These are phyloP conservation scores for Contarinia nasturtii DNA, from an alignment of 1,140 invertebrate species.

Conservation along the genomic window DNA sequence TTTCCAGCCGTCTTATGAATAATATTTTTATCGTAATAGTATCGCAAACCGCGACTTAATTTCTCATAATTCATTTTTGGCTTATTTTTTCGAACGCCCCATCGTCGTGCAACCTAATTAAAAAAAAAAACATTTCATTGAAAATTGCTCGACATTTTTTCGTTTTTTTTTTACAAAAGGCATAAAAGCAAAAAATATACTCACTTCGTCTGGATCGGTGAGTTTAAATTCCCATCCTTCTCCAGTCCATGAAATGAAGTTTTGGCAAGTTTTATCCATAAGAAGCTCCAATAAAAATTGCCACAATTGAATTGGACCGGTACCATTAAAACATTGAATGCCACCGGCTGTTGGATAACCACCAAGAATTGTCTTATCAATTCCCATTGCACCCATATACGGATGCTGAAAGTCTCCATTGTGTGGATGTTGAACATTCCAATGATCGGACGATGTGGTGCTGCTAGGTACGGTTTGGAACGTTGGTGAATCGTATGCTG, in stretches of 20 bases:
- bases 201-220: slow-evolving; percentile 87
- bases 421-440: slow-evolving; percentile 24
- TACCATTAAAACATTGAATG: slow-evolving; percentile 36
- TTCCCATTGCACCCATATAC: slow-evolving; percentile 17
- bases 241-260: slow-evolving; percentile 95
- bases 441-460: slow-evolving; percentile 27
- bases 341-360: slow-evolving; percentile 17
- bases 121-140: slow-evolving; percentile 1
- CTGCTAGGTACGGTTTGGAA: slow-evolving; percentile 69
- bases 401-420: slow-evolving; percentile 24
- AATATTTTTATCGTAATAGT: slow-evolving; percentile 98
- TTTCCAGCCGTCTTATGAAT: slow-evolving; percentile 97
- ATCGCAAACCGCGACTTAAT: slow-evolving; percentile 82
- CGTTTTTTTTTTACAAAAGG: neutral
- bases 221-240: slow-evolving; percentile 98
- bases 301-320: slow-evolving; percentile 90
- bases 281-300: slow-evolving; percentile 91
- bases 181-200: neutral
- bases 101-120: slow-evolving; percentile 66
- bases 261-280: slow-evolving; percentile 89
- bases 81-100: slow-evolving; percentile 96
- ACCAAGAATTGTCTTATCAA: slow-evolving; percentile 19
- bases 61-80: slow-evolving; percentile 99
- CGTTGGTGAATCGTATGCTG: slow-evolving; percentile 46
- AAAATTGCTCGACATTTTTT: too few species aligned